Evolutionary conservation across 2,797 vertebrate genomes (phyloP), one percentile per base, ranked within the genome.

Genomic region (Arremon brunneinucha): DNA sequence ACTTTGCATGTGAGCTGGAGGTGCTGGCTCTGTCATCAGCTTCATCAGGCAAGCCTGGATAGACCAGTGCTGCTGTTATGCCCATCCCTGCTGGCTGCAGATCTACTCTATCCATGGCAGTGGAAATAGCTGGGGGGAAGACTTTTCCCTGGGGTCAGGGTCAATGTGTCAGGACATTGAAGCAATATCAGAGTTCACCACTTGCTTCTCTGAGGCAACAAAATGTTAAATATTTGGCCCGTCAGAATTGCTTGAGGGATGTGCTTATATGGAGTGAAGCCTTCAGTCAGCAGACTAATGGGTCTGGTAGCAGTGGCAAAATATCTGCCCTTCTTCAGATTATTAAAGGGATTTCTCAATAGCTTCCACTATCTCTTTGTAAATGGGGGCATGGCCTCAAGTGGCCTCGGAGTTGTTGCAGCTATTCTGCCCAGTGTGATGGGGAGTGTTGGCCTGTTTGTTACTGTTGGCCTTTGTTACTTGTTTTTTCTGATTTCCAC

Each of bases 401-500:
- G 22, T 44, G 43, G 46, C 12, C 19, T 37, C 26, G 39, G 52
- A 65, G 44, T 67, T 24, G 9, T 2, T 75, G n/a, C 65, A 88
- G n/a, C 43, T 63, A 4, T 75, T 85, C 37, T 68, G 57, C 17
- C 37, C 22, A 41, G 1, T 0, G 0, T 68, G 46, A 68, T 1
- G 11, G 26, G 17, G 57, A 56, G n/a, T 44, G 34, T 34, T 71
- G 37, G 43, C 37, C 53, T 86, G 41, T 8, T 43, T 85, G 34
- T 65, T 88, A 69, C 74, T 0, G 0, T 3, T 88, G 69, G 34
- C 47, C 65, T 90, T 67, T 0, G 2, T 92, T 91, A 92, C 62
- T 92, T 15, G 82, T 56, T 93, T 93, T 89, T 95, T 75, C 65
- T 75, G 69, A 30, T 96, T 95, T 94, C 82, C 47, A 56, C 44